phyloP scores from a whole-genome alignment of 37 sponge, comb jelly and placozoan genomes.

The Haliclona indistincta region DNA sequence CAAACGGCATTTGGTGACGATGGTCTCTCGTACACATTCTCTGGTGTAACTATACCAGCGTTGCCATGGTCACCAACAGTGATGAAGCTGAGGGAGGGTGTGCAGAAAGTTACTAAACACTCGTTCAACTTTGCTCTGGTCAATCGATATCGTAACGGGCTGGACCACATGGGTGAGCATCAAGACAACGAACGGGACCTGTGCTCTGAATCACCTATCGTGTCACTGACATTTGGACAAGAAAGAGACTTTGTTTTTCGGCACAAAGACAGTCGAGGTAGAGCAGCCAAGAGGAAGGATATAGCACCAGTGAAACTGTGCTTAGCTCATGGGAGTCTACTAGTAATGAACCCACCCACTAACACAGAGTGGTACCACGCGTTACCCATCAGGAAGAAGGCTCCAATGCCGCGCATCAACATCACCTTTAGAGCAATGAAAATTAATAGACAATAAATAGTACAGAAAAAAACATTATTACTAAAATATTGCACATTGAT shows the following conservation, averaged over 20 bases:
- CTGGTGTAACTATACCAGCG: constrained; percentile 51
- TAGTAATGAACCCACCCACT: constrained; percentile 66
- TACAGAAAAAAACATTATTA: too few relatives aligned
- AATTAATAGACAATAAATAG: not conserved
- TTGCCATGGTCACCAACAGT: constrained; percentile 60
- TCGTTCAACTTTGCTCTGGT: constrained; percentile 77
- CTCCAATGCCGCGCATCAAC: constrained; percentile 46
- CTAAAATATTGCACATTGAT: not conserved
- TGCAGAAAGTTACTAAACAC: constrained; percentile 17
- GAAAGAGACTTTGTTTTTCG: constrained; percentile 72
- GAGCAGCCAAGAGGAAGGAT: constrained; percentile 35
- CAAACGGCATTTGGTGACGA: constrained; percentile 77
- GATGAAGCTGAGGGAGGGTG: constrained; percentile 2
- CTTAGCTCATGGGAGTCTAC: constrained; percentile 63
- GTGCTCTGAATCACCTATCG: constrained; percentile 41
- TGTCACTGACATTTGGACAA: constrained; percentile 66
- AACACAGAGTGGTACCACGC: constrained; percentile 78
- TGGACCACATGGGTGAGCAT: constrained; percentile 72
- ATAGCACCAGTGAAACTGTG: constrained; percentile 45
- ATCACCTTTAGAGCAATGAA: constrained; percentile 73
- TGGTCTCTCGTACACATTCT: constrained; percentile 55
- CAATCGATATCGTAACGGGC: constrained; percentile 70
- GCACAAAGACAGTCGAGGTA: constrained; percentile 51
- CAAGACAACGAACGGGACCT: constrained; percentile 72
- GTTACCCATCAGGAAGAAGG: constrained; percentile 56